Conservation (phyloP, 1,140 invertebrate species). For the Hyles vespertilio region DNA sequence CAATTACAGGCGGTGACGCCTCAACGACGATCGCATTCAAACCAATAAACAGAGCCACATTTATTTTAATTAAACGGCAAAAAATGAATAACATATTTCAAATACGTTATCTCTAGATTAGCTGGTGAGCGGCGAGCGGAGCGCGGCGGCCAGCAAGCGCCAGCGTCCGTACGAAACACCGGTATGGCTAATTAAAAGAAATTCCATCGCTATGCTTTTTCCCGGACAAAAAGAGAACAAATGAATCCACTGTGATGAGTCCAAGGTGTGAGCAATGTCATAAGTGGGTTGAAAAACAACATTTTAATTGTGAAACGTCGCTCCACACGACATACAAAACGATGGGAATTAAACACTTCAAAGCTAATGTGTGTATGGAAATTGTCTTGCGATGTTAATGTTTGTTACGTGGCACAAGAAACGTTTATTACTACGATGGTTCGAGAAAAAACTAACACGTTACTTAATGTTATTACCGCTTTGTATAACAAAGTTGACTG, state of each 20-base stretch:
- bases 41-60: too few relatives aligned
- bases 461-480: constrained; percentile 19
- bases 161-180: constrained; percentile 13
- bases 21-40: too few relatives aligned
- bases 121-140: not conserved
- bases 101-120: constrained; percentile 2
- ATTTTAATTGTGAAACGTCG: constrained; percentile 53
- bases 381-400: constrained; percentile 25
- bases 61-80: not conserved
- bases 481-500: constrained; percentile 2
- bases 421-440: constrained; percentile 16
- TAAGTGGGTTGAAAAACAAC: constrained; percentile 50
- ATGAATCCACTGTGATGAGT: constrained; percentile 46
- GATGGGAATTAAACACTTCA: constrained; percentile 42
- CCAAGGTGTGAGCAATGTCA: constrained; percentile 61
- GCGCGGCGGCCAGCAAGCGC: not conserved
- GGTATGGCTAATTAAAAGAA: constrained; percentile 59
- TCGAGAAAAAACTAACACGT: constrained; percentile 12
- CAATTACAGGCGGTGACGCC: constrained; percentile 10
- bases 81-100: constrained; percentile 1
- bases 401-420: constrained; percentile 20
- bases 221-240: constrained; percentile 40
- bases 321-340: constrained; percentile 44
- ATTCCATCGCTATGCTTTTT: constrained; percentile 54
- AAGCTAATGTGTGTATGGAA: constrained; percentile 21